Evolutionary conservation across 1,140 invertebrate genomes (phyloP), one percentile per base, ranked within the genome.

Genomic region (Pomacea maculata): DNA sequence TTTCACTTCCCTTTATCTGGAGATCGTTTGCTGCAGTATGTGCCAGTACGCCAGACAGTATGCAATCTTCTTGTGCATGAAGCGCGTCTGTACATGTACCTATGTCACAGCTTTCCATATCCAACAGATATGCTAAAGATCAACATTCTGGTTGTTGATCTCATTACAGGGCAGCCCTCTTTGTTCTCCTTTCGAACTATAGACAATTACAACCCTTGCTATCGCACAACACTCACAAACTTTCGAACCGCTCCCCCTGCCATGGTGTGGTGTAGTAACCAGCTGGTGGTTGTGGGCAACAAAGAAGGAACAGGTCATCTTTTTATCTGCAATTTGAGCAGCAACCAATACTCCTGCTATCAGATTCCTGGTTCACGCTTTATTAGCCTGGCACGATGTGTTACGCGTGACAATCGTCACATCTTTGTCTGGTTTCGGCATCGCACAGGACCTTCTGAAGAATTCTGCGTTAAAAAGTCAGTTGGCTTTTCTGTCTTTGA

Each of bases 401-500:
- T 86, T 68, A 87, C 89, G 2, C 87, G 87, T 78, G 85, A 86
- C 80, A 84, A 90, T 65, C 75, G 87, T 45, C 87, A 86, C 72
- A 84, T 90, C 73, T 90, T 87, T 82, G 79, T 90, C 21, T 90
- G 89, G 89, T 90, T 85, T 75, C 83, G 89, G 71, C 89, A 89
- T 80, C 81, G 89, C 54, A 90, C 87, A 71, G 89, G 89, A 54
- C 89, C 88, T 45, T 90, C 89, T 45, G 89, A 90, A 82, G 89
- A 90, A 73, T 90, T 89, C 80, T 88, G 87, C 72, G 88, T 90
- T 25, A 90, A 90, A 73, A 90, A 90, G 82, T 87, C 88, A 52
- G 86, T 90, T 11, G 87, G 88, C n/a, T 90, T 90, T 87, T 86
- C 85, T n/a, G 86, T 89, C 81, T 90, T 90, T 85, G 89, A 90